Base-by-base conservation (phyloP, 2,113 vertebrate species). In the Cinclus cinclus region DNA sequence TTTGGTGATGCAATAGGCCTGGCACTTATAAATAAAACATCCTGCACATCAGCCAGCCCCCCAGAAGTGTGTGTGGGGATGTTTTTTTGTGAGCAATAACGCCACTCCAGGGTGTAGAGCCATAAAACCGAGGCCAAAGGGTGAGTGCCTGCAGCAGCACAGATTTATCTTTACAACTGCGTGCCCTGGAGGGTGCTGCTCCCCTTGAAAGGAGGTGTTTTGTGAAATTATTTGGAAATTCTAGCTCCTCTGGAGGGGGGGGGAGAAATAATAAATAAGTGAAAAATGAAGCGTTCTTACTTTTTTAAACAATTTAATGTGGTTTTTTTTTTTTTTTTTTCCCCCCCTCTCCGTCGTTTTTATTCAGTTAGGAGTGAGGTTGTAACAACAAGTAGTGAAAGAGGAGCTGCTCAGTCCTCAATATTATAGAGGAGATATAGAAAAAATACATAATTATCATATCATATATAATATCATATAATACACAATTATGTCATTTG, bases 21-120 rank as follows among this genome's bases (percentile, higher is more conserved):
- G 35, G 35, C 35, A 70, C 97, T 97, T 92, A 98, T 94, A 97
- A 97, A 97, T 97, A 97, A 98, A 97, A 97, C 97, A 97, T 95
- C 97, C 97, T 96, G 83, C 91, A 91, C 91, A 74, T 95, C 41
- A 18, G 15, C 1, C 93, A 49, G 82, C 94, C 63, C 79, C 92
- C 89, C 91, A 46, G 83, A 92, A 95, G 82, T 90, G 90, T 94
- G 64, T 37, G 35, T 37, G 35, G 35, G 35, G 35, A 37, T 37
- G 35, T 37, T 37, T 37, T 37, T 37, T 37, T 37, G 35, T 90
- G 94, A 92, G 87, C 92, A 91, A 96, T 97, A 97, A 89, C 95
- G 89, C 96, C 95, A 94, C 96, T 96, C 96, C 94, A 89, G 96
- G 97, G 94, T 95, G 95, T 77, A 95, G 77, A 80, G 91, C 83